Conservation (phyloP, 2,113 vertebrate species). For the Phalacrocorax pelagicus region DNA sequence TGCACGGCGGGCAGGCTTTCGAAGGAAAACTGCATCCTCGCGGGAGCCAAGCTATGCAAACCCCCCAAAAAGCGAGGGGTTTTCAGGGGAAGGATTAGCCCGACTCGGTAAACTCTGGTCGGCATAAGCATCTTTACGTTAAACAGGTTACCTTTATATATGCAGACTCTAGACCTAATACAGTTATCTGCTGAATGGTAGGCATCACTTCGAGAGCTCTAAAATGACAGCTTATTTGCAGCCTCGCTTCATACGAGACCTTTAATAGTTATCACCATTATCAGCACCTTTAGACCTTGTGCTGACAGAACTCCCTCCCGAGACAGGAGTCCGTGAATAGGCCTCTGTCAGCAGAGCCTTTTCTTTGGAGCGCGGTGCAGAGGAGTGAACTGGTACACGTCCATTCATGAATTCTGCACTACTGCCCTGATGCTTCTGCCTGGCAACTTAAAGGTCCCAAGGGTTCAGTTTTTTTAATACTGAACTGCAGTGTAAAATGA, state of each 20-base stretch:
- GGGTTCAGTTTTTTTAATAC: not conserved
- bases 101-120: not conserved
- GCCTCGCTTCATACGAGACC: not conserved
- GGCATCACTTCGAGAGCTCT: not conserved
- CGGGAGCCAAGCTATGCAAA: not conserved
- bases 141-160: not conserved
- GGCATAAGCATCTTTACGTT: not conserved
- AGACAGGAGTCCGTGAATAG: not conserved
- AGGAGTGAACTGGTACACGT: not conserved
- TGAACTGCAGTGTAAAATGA: not conserved
- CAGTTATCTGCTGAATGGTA: not conserved
- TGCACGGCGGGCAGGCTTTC: not conserved
- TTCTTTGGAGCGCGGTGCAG: not conserved
- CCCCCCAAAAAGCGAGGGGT: not conserved
- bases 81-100: not conserved
- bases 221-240: fast-evolving
- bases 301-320: not conserved
- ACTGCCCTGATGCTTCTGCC: not conserved
- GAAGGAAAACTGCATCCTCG: not conserved
- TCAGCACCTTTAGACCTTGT: not conserved
- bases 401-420: not conserved
- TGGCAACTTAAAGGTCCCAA: not conserved
- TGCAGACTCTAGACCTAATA: not conserved
- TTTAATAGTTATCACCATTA: fast-evolving
- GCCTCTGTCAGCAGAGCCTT: not conserved